Conservation (phyloP, 2,797 vertebrate genomes). For the Enteromius paludinosus region DNA sequence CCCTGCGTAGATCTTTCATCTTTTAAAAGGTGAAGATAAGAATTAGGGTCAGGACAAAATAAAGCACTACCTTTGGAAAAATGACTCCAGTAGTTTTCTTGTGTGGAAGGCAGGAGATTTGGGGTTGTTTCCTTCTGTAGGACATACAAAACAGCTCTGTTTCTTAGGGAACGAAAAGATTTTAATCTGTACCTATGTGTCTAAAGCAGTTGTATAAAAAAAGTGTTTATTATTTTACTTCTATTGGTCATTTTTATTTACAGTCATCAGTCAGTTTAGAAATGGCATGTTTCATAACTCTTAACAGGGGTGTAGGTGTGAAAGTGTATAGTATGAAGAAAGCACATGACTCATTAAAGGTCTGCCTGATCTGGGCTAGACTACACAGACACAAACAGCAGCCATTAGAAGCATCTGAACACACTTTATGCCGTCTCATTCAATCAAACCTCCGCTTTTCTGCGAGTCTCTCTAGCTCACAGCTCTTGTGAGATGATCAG, state of each 20-base stretch:
- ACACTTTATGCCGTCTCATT: background rate
- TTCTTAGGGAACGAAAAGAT: too few relatives aligned
- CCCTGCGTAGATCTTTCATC: slow-evolving; percentile 33
- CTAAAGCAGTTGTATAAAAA: background rate
- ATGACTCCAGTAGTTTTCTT: slow-evolving; percentile 9
- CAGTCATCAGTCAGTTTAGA: background rate
- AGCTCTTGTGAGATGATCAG: slow-evolving; percentile 7
- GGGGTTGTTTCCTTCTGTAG: background rate
- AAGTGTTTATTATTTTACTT: background rate
- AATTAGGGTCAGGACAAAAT: slow-evolving; percentile 32
- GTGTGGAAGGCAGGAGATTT: background rate
- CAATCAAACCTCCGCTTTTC: slow-evolving; percentile 8
- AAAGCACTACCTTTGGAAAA: slow-evolving; percentile 23
- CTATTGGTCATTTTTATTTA: background rate
- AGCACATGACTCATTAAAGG: slow-evolving; percentile 61
- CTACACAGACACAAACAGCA: slow-evolving; percentile 42
- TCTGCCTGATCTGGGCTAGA: slow-evolving; percentile 61
- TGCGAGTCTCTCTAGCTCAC: slow-evolving; percentile 1
- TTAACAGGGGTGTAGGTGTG: slow-evolving; percentile 20
- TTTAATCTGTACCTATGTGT: background rate
- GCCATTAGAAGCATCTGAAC: slow-evolving; percentile 25
- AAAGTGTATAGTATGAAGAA: slow-evolving; percentile 64
- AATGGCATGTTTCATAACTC: background rate
- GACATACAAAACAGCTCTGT: background rate
- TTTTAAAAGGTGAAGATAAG: slow-evolving; percentile 38